Percentiles rank a stretch among this genome's conserved stretches.
Evolutionary conservation across 1,140 invertebrate species (phyloP).

Genomic region (Calycopis cecrops): DNA sequence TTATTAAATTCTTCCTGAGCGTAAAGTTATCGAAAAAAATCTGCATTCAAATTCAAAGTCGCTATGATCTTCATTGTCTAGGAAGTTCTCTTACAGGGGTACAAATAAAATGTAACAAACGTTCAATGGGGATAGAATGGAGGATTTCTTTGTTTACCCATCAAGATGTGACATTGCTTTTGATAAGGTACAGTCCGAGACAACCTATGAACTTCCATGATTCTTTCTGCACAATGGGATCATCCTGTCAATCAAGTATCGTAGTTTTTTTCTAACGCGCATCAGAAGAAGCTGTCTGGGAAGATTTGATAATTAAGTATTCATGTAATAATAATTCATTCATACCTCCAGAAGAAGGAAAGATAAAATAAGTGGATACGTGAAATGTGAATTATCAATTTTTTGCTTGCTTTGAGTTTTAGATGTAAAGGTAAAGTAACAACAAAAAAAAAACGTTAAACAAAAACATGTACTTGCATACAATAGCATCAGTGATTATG

Average conservation of each 20-base stretch:
- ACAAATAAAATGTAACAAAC: constrained; percentile 14
- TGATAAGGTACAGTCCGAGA: constrained; percentile 10
- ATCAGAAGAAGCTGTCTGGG: constrained; percentile 5
- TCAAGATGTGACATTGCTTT: constrained; percentile 17
- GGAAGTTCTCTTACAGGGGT: constrained; percentile 7
- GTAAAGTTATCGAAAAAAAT: constrained; percentile 8
- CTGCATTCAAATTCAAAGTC: constrained; percentile 6
- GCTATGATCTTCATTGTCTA: constrained; percentile 6
- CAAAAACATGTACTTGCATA: too few species aligned
- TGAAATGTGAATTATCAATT: too few species aligned
- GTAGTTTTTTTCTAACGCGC: not conserved
- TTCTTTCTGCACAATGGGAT: constrained; percentile 11
- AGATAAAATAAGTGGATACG: too few species aligned
- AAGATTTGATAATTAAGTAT: constrained; percentile 13
- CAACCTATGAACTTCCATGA: constrained; percentile 15
- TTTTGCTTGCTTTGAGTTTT: too few species aligned
- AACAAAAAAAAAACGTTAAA: too few species aligned
- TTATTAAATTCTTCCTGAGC: too few species aligned
- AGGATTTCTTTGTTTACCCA: constrained; percentile 9
- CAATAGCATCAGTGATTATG: too few species aligned
- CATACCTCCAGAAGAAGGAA: too few species aligned
- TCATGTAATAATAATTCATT: constrained; percentile 3
- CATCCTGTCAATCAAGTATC: constrained; percentile 13
- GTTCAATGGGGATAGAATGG: constrained; percentile 8
- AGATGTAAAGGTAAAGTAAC: too few species aligned